A percentile compares a stretch with the other conserved stretches of the same genome.
Conservation (phyloP, 1,140 invertebrate genomes). For the Apolygus lucorum region DNA sequence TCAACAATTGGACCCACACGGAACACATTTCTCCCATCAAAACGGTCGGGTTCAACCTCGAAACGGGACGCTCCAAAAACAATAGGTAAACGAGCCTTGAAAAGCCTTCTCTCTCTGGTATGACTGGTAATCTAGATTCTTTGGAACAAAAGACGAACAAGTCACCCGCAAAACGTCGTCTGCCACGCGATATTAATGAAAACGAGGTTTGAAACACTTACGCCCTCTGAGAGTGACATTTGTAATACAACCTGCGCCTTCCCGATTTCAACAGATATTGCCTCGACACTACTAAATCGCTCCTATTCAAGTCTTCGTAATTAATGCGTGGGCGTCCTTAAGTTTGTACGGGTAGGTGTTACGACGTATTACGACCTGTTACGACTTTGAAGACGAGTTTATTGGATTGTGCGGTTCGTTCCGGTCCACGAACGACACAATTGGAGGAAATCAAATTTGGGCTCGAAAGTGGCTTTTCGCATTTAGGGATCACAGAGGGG, state of each 20-base stretch:
- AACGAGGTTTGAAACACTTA: constrained; percentile 1
- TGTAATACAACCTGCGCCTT: neutral
- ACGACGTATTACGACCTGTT: too few relatives aligned
- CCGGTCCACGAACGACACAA: neutral
- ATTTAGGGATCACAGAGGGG: too few relatives aligned
- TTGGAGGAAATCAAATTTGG: neutral
- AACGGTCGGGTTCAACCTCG: too few relatives aligned
- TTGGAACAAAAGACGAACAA: neutral
- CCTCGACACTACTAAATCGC: neutral
- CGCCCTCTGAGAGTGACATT: neutral
- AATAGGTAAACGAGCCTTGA: too few relatives aligned
- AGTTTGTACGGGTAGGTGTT: neutral
- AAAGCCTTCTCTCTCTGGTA: too few relatives aligned
- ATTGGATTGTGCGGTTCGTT: neutral
- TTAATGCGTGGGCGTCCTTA: neutral
- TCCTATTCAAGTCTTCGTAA: neutral
- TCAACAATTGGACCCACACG: too few relatives aligned
- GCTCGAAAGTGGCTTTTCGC: too few relatives aligned
- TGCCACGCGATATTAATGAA: neutral
- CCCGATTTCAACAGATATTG: too few relatives aligned
- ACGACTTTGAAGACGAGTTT: neutral
- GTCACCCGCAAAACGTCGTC: neutral
- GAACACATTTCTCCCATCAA: too few relatives aligned
- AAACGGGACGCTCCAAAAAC: neutral
- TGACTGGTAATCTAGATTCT: neutral